These are phyloP conservation scores for Procavia capensis DNA, from an alignment of 2,113 vertebrate species.

Conservation along the genomic window DNA sequence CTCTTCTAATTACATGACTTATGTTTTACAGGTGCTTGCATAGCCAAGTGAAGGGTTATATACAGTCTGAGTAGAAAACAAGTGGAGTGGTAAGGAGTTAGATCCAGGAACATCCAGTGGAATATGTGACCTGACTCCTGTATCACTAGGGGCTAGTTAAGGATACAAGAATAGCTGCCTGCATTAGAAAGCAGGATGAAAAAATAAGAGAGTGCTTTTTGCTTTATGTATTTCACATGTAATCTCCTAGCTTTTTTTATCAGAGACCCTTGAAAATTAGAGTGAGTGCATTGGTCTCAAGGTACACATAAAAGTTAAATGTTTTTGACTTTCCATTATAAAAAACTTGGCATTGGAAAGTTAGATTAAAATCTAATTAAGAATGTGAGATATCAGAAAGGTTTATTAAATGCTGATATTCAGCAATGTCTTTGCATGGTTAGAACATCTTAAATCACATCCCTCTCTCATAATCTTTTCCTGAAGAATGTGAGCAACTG, in stretches of 20 bases:
- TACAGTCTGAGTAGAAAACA: neutral
- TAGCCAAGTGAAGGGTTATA: neutral
- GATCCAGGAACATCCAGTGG: neutral
- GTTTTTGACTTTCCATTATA: constrained; percentile 58
- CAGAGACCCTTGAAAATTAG: constrained; percentile 34
- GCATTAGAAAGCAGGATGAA: neutral
- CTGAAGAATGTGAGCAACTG: constrained; percentile 36
- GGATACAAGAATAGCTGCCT: neutral
- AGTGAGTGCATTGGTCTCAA: constrained; percentile 22
- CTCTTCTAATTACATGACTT: neutral
- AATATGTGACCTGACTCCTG: neutral
- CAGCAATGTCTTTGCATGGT: neutral
- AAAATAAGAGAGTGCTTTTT: neutral
- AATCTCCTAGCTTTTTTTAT: constrained; percentile 18
- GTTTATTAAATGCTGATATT: constrained; percentile 30
- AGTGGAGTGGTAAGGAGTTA: neutral
- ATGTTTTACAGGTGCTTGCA: neutral
- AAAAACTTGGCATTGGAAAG: constrained; percentile 58
- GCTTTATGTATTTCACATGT: constrained; percentile 38
- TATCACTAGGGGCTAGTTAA: neutral
- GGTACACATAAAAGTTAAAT: constrained; percentile 22
- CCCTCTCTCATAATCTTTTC: neutral
- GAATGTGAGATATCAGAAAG: constrained; percentile 26
- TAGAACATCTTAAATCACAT: constrained; percentile 26
- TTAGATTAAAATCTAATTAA: constrained; percentile 54